phyloP scores from a whole-genome alignment of 1,140 invertebrate genomes.

The Tachypleus tridentatus region DNA sequence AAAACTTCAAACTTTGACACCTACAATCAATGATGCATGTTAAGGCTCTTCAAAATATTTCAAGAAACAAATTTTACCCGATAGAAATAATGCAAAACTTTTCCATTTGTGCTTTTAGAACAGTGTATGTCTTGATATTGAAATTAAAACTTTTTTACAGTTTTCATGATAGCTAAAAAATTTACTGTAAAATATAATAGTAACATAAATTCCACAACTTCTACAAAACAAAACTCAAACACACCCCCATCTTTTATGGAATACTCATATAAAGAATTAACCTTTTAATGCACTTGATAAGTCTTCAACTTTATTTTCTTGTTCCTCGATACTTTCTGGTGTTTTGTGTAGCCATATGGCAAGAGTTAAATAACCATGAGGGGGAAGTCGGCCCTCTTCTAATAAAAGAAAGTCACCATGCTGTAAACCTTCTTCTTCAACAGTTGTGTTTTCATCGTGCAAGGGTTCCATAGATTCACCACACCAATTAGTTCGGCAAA shows the following conservation, averaged over 20 bases:
- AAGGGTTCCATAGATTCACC: conserved; percentile 14
- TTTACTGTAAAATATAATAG: conserved; percentile 1
- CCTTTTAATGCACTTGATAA: background rate
- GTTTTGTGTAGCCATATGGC: conserved; percentile 9
- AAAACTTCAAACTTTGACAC: no score
- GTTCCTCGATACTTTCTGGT: background rate
- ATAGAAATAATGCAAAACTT: no score
- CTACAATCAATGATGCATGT: no score
- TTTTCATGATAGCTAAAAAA: background rate
- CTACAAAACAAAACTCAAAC: conserved; percentile 3
- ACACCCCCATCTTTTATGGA: conserved; percentile 7
- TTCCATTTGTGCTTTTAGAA: no score
- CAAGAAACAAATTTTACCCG: no score
- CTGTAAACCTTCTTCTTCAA: conserved; percentile 16
- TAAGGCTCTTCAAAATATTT: no score
- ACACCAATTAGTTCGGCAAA: conserved; percentile 15
- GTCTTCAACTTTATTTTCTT: background rate
- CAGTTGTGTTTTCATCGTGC: conserved; percentile 7
- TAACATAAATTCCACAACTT: background rate
- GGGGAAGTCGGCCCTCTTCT: conserved; percentile 12
- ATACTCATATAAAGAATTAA: conserved; percentile 7
- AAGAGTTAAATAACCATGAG: conserved; percentile 14
- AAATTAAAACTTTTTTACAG: no score
- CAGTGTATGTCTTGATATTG: no score
- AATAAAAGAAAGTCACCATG: conserved; percentile 14